Evolutionary conservation across 1,140 invertebrate species (phyloP).

Genomic region (Physella acuta): DNA sequence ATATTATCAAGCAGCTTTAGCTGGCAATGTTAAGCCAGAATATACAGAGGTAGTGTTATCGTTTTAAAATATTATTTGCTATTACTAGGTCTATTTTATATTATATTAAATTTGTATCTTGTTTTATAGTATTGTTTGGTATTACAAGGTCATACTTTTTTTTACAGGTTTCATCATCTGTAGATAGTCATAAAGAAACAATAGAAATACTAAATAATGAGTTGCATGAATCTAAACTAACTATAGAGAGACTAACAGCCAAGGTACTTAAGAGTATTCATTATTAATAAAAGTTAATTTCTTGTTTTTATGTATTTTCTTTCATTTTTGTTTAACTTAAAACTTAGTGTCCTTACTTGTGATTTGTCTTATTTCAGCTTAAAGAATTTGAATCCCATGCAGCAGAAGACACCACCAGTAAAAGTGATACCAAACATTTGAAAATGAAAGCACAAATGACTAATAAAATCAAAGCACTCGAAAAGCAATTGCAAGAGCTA

Average conservation of each 20-base stretch:
- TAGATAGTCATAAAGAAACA: conserved; percentile 1
- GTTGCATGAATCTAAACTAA: conserved; percentile 19
- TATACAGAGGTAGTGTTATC: too few species aligned
- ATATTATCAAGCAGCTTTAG: conserved; percentile 42
- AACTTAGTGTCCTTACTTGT: neutral
- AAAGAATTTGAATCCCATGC: conserved; percentile 30
- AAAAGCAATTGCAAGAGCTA: conserved; percentile 77
- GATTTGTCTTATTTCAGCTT: conserved; percentile 16
- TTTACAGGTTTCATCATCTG: neutral
- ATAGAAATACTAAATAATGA: conserved; percentile 26
- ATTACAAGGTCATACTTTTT: too few species aligned
- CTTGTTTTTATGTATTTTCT: too few species aligned
- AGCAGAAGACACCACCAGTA: conserved; percentile 16
- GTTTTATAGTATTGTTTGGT: too few species aligned
- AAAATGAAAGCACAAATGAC: conserved; percentile 80
- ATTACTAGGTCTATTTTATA: neutral
- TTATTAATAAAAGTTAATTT: too few species aligned
- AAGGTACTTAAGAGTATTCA: too few species aligned
- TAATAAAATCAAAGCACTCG: conserved; percentile 78
- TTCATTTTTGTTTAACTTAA: neutral
- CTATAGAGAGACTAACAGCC: too few species aligned
- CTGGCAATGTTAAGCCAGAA: conserved; percentile 23
- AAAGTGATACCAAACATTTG: conserved; percentile 67
- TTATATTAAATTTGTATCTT: too few species aligned
- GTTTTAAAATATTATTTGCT: neutral